Percentiles rank a stretch among this genome's conserved stretches.
Evolutionary conservation across 1,140 invertebrate genomes (phyloP).

Genomic region (Palaemon carinicauda): DNA sequence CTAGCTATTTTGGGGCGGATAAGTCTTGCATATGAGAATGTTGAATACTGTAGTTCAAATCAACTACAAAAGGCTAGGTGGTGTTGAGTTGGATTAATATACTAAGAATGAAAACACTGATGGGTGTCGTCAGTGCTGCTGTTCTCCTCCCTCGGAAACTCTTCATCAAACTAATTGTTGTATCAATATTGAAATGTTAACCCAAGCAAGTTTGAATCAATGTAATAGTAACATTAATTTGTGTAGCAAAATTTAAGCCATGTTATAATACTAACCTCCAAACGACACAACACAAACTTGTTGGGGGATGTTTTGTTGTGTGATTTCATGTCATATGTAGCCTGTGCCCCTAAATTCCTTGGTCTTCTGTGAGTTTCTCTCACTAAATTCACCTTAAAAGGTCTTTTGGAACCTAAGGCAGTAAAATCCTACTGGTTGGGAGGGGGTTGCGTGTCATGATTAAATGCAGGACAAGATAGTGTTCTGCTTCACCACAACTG

Average conservation of each 20-base stretch:
- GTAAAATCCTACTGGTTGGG: too few relatives aligned
- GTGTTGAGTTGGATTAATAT: not conserved
- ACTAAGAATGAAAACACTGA: not conserved
- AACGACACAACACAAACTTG: conserved; percentile 51
- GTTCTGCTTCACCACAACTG: not conserved
- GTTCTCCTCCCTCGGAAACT: conserved; percentile 37
- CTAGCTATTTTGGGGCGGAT: not conserved
- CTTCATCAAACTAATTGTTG: conserved; percentile 46
- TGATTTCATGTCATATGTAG: conserved; percentile 55
- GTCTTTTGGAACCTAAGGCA: not conserved
- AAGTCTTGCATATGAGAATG: too few relatives aligned
- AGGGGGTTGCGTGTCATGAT: not conserved
- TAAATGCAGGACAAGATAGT: not conserved
- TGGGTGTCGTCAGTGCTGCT: not conserved
- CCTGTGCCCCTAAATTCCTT: conserved; percentile 22
- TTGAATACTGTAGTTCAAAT: not conserved
- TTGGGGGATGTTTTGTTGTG: conserved; percentile 54
- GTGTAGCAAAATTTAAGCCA: conserved; percentile 31
- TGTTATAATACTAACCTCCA: conserved; percentile 44
- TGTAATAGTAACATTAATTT: conserved; percentile 21
- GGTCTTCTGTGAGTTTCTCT: conserved; percentile 36
- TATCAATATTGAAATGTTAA: conserved; percentile 55
- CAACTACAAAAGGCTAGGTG: not conserved
- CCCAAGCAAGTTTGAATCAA: conserved; percentile 55
- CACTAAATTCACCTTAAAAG: not conserved